Conservation (phyloP, 64 coral and sea anemone species). For the Hydrozoanthus tunicans region DNA sequence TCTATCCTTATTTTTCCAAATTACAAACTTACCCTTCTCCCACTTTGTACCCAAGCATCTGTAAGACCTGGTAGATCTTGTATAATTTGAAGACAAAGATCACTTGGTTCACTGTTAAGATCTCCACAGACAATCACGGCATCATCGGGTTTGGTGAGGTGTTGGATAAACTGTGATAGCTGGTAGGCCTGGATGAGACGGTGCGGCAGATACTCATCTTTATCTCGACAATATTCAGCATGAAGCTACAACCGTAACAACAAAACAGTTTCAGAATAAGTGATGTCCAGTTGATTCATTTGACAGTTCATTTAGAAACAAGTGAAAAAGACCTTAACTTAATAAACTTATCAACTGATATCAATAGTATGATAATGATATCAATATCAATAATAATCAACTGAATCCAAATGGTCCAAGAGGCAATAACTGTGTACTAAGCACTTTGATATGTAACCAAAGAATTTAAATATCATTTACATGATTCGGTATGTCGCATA, state of each 20-base stretch:
- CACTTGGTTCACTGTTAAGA: constrained; percentile 81
- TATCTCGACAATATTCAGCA: constrained; percentile 76
- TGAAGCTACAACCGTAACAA: constrained; percentile 52
- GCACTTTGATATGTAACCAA: too few relatives aligned
- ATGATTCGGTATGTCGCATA: too few relatives aligned
- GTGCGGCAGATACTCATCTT: constrained; percentile 63
- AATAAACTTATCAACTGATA: too few relatives aligned
- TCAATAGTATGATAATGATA: too few relatives aligned
- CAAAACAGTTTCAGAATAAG: background rate
- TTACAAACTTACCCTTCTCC: constrained; percentile 4
- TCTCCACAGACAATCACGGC: constrained; percentile 90
- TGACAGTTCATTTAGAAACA: background rate
- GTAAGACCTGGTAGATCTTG: constrained; percentile 65
- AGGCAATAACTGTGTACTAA: too few relatives aligned
- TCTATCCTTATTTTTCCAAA: too few relatives aligned
- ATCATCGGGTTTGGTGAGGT: constrained; percentile 74
- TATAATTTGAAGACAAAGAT: constrained; percentile 71
- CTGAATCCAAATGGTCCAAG: too few relatives aligned
- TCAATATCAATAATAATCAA: too few relatives aligned
- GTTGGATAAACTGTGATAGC: constrained; percentile 80
- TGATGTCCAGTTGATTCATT: background rate
- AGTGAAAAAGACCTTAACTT: too few relatives aligned
- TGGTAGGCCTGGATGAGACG: constrained; percentile 77
- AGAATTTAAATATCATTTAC: too few relatives aligned
- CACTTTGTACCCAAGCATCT: constrained; percentile 80